Evolutionary conservation across 2,888 invertebrate genomes (phyloP).

Genomic region (Drosophila picticornis): DNA sequence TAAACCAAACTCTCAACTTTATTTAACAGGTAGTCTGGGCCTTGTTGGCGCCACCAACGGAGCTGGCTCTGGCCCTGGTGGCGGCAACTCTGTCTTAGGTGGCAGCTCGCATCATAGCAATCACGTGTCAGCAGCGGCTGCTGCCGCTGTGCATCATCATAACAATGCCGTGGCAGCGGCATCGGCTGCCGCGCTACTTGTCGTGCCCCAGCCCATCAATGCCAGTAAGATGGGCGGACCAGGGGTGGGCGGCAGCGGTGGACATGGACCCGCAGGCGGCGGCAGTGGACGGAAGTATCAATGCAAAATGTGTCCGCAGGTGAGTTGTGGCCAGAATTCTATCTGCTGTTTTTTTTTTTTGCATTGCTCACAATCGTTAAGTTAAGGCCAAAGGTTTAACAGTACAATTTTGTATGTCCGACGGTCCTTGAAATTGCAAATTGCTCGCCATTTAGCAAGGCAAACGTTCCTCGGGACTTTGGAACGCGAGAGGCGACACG

Average conservation of each 20-base stretch:
- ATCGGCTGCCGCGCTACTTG: conserved; percentile 88
- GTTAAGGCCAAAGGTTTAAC: conserved; percentile 49
- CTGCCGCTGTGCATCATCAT: conserved; percentile 83
- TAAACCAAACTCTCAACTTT: not conserved
- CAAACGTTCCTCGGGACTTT: conserved; percentile 32
- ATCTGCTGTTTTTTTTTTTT: conserved; percentile 31
- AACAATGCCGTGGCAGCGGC: conserved; percentile 87
- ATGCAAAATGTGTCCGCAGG: conserved; percentile 99
- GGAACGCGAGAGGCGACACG: not conserved
- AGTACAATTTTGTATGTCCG: conserved; percentile 38
- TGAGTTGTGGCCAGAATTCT: conserved; percentile 86
- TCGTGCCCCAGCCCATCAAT: conserved; percentile 95
- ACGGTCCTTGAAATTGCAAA: conserved; percentile 47
- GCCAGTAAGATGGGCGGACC: conserved; percentile 87
- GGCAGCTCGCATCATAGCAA: conserved; percentile 83
- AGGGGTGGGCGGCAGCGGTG: conserved; percentile 83
- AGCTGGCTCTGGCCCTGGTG: conserved; percentile 79
- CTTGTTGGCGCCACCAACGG: conserved; percentile 65
- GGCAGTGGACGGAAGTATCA: conserved; percentile 91
- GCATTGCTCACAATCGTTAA: conserved; percentile 44
- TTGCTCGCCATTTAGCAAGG: conserved; percentile 38
- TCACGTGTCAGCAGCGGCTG: conserved; percentile 84
- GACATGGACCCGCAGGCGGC: conserved; percentile 67
- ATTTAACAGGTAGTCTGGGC: conserved; percentile 70
- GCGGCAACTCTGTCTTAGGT: conserved; percentile 77